phyloP scores from a whole-genome alignment of 1,140 invertebrate species.

The Heliothis subflexa region DNA sequence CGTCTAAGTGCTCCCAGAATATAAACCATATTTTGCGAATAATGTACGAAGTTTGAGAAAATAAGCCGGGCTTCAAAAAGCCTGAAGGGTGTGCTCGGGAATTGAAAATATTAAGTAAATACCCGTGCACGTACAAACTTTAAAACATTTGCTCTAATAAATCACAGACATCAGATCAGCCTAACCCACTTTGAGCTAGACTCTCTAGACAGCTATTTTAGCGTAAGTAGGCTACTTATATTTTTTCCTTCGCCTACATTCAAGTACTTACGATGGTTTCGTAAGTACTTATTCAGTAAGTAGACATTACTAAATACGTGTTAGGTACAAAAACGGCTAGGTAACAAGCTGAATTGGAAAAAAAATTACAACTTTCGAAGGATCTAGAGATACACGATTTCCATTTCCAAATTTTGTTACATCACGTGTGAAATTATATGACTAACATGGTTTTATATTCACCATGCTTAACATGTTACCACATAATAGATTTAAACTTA shows the following conservation, averaged over 20 bases:
- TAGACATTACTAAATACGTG: slow-evolving; percentile 2
- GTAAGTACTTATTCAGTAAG: slow-evolving; percentile 35
- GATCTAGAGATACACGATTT: slow-evolving; percentile 29
- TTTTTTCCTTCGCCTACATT: slow-evolving; percentile 8
- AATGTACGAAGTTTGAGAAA: slow-evolving; percentile 44
- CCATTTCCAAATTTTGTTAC: slow-evolving; percentile 35
- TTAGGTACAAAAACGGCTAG: background rate
- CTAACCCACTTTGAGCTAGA: background rate
- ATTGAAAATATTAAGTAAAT: slow-evolving; percentile 28
- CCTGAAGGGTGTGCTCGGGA: slow-evolving; percentile 28
- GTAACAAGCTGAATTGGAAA: background rate
- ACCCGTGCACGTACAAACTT: background rate
- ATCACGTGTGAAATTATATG: slow-evolving; percentile 31
- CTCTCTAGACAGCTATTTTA: background rate
- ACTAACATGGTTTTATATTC: slow-evolving; percentile 55
- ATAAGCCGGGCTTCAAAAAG: slow-evolving; percentile 35
- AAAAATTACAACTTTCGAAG: slow-evolving; percentile 19
- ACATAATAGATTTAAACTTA: slow-evolving; percentile 59
- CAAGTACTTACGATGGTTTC: slow-evolving; percentile 1
- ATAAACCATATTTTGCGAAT: slow-evolving; percentile 44
- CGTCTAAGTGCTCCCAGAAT: slow-evolving; percentile 26
- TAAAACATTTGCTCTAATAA: slow-evolving; percentile 35
- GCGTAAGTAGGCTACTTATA: background rate
- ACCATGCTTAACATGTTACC: slow-evolving; percentile 55
- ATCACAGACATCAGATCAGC: slow-evolving; percentile 4